A percentile compares a stretch with the other conserved stretches of the same genome.
These are phyloP conservation scores for Carassius auratus DNA, from an alignment of 2,113 vertebrate genomes.

Conservation along the genomic window DNA sequence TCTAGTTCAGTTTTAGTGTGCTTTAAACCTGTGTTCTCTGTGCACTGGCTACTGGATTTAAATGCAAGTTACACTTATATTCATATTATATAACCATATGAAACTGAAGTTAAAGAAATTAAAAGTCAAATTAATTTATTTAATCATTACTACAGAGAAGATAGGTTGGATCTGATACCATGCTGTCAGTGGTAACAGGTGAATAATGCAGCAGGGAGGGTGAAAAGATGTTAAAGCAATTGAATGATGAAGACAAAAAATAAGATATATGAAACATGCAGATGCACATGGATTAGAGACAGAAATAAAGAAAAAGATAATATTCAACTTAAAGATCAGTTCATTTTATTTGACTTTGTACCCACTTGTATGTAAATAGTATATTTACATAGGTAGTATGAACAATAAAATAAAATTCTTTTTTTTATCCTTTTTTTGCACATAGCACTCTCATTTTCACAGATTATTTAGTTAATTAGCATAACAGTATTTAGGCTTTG, in stretches of 20 bases:
- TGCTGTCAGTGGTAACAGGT: neutral
- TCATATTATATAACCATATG: neutral
- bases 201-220: neutral
- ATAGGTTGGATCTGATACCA: neutral
- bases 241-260: neutral
- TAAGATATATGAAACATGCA: slow-evolving; percentile 10
- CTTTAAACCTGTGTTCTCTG: neutral
- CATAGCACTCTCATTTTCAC: slow-evolving; percentile 14
- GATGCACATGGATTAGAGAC: neutral
- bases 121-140: neutral
- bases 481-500: slow-evolving; percentile 4
- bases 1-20: neutral
- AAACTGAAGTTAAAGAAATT: neutral
- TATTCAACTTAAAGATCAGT: slow-evolving; percentile 52
- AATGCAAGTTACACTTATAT: neutral
- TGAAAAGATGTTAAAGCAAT: neutral
- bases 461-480: neutral
- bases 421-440: slow-evolving; percentile 19
- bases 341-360: slow-evolving; percentile 66
- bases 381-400: slow-evolving; percentile 60
- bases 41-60: neutral
- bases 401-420: slow-evolving; percentile 26
- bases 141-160: neutral
- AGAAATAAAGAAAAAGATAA: slow-evolving; percentile 30
- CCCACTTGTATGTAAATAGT: slow-evolving; percentile 46